A percentile compares a stretch with the other conserved stretches of the same genome.
phyloP scores from a whole-genome alignment of 2,797 vertebrate genomes.

The Mormyrops boulengeri region DNA sequence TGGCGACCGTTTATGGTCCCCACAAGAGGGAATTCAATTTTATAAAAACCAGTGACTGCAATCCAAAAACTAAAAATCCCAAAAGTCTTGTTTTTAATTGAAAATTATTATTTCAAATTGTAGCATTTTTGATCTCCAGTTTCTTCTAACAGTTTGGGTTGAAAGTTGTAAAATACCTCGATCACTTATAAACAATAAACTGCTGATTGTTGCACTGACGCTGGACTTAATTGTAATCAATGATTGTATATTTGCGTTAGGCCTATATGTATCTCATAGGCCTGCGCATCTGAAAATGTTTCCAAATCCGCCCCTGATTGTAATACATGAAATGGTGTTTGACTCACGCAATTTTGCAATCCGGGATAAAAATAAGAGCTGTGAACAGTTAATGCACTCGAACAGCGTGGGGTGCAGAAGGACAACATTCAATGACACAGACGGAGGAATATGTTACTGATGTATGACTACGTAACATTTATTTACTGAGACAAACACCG shows the following conservation, averaged over 20 bases:
- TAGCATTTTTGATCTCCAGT: background rate
- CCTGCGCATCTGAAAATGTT: background rate
- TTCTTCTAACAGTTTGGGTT: background rate
- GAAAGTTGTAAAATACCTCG: background rate
- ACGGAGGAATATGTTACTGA: background rate
- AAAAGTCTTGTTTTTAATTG: background rate
- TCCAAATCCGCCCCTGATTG: background rate
- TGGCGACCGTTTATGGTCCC: background rate
- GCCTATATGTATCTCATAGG: background rate
- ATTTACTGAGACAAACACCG: background rate
- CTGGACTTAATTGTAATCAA: background rate
- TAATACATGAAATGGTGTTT: background rate
- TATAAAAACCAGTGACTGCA: background rate
- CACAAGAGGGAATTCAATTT: background rate
- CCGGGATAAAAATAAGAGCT: background rate
- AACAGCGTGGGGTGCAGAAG: background rate
- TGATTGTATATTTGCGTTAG: background rate
- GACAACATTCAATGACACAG: background rate
- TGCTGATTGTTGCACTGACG: background rate
- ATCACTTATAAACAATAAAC: background rate
- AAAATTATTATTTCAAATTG: background rate
- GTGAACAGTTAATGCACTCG: background rate
- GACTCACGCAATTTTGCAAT: background rate
- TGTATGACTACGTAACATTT: background rate
- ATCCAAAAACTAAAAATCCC: background rate